phyloP scores from a whole-genome alignment of 2,113 vertebrate genomes.

The Hemichromis elongatus region DNA sequence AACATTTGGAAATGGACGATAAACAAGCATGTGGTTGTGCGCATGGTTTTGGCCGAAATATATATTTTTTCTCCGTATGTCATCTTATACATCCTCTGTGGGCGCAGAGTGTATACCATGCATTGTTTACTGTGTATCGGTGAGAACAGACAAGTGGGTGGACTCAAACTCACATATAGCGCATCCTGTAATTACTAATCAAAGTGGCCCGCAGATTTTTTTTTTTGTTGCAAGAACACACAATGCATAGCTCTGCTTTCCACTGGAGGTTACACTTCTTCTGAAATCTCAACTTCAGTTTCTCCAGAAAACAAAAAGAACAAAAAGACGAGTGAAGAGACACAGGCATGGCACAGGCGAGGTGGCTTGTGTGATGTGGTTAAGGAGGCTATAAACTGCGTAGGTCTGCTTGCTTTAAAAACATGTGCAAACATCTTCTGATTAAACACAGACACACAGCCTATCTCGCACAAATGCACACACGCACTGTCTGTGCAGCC shows the following conservation, averaged over 20 bases:
- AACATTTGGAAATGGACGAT: background rate
- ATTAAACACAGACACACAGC: background rate
- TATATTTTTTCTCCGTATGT: background rate
- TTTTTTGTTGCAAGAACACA: background rate
- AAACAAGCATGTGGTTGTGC: background rate
- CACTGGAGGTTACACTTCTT: conserved; percentile 24
- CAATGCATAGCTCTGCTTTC: background rate
- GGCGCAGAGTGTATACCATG: background rate
- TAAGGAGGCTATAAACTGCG: background rate
- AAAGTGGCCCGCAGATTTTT: background rate
- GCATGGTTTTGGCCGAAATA: background rate
- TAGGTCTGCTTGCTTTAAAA: background rate
- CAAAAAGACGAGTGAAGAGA: background rate
- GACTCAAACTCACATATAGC: background rate
- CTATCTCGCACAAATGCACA: background rate
- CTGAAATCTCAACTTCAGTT: background rate
- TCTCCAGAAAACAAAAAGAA: conserved; percentile 2
- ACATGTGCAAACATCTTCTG: conserved; percentile 9
- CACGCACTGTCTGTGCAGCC: background rate
- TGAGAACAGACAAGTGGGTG: conserved; percentile 16
- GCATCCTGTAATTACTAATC: conserved; percentile 46
- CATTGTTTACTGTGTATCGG: background rate
- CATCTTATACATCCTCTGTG: background rate
- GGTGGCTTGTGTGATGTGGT: conserved; percentile 34
- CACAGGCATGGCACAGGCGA: background rate